Conservation (phyloP, 2,797 vertebrate species). For the Synanceia verrucosa region DNA sequence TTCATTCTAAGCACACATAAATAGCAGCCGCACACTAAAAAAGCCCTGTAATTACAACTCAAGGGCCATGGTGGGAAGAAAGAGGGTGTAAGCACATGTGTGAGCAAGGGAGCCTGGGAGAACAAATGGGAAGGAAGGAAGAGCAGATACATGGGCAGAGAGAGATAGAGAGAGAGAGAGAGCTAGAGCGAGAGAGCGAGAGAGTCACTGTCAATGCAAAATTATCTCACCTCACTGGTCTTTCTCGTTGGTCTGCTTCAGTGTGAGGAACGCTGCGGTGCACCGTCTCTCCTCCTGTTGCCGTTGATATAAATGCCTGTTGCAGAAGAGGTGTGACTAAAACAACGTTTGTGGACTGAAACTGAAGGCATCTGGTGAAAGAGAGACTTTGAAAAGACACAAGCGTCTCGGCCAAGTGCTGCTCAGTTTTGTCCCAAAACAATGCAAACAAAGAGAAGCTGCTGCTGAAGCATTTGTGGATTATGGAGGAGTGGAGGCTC, state of each 20-base stretch:
- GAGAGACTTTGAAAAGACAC: slow-evolving; percentile 9
- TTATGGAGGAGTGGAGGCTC: slow-evolving; percentile 20
- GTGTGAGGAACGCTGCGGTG: slow-evolving; percentile 65
- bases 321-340: slow-evolving; percentile 47
- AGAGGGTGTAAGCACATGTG: slow-evolving; percentile 38
- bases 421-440: background rate
- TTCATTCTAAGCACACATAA: slow-evolving; percentile 33
- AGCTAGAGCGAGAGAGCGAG: slow-evolving; percentile 28
- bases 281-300: slow-evolving; percentile 40
- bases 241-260: slow-evolving; percentile 81
- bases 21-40: slow-evolving; percentile 40
- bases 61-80: slow-evolving; percentile 39
- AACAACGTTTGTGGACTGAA: slow-evolving; percentile 18
- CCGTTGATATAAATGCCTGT: slow-evolving; percentile 28
- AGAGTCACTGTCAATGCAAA: slow-evolving; percentile 56
- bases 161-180: slow-evolving; percentile 31
- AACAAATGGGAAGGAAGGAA: slow-evolving; percentile 49
- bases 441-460: background rate
- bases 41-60: slow-evolving; percentile 52
- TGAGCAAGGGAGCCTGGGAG: slow-evolving; percentile 8
- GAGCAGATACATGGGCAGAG: slow-evolving; percentile 42
- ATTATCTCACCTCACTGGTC: slow-evolving; percentile 79
- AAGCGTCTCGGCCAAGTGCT: slow-evolving; percentile 4
- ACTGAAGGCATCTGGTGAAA: slow-evolving; percentile 23
- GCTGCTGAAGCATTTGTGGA: slow-evolving; percentile 21